Percentiles rank a stretch among this genome's conserved stretches.
Conservation (phyloP, 2,113 vertebrate genomes). For the Ammodytes marinus region DNA sequence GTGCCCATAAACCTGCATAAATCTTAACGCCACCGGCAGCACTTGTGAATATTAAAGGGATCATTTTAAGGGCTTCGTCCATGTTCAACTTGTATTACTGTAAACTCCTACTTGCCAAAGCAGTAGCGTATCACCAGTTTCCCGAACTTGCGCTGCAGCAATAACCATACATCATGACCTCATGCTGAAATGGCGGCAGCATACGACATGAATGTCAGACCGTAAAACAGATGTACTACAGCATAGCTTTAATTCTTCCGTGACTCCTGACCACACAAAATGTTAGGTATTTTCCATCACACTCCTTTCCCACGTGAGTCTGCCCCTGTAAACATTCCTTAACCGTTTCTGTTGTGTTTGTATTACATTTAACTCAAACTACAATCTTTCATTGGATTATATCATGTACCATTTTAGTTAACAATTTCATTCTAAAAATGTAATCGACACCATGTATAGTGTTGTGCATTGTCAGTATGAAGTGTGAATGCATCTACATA, state of each 20-base stretch:
- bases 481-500: not conserved
- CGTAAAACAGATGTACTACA: conserved; percentile 26
- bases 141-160: conserved; percentile 5
- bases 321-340: not conserved
- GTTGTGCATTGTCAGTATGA: not conserved
- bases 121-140: not conserved
- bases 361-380: not conserved
- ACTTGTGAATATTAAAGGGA: conserved; percentile 47
- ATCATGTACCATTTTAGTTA: not conserved
- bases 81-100: conserved; percentile 10
- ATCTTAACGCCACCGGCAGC: conserved; percentile 24
- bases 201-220: conserved; percentile 17
- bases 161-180: conserved; percentile 28
- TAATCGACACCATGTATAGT: not conserved
- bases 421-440: not conserved
- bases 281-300: not conserved
- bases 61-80: not conserved
- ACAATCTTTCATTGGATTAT: not conserved
- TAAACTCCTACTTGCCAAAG: conserved; percentile 7
- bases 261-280: not conserved
- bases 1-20: conserved; percentile 20
- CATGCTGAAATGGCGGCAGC: not conserved
- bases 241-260: conserved; percentile 1
- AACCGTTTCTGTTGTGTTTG: not conserved
- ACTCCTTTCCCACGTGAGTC: not conserved